Evolutionary conservation across 2,888 invertebrate species (phyloP).

Genomic region (Marasmarcha lunaedactyla): DNA sequence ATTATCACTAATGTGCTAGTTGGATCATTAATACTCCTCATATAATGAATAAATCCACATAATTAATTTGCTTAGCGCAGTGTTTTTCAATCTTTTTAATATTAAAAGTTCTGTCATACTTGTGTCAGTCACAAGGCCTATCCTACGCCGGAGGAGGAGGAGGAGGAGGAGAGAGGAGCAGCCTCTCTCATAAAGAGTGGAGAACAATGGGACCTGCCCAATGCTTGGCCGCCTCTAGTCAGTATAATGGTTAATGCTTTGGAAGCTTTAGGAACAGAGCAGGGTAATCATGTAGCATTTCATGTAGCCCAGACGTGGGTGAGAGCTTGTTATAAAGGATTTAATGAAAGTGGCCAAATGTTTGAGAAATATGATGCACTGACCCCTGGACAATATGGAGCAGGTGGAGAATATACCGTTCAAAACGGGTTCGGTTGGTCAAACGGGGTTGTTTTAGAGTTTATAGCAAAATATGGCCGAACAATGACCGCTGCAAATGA

Average conservation of each 20-base stretch:
- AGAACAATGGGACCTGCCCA: constrained; percentile 86
- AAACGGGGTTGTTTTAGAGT: constrained; percentile 78
- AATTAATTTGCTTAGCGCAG: too few species aligned
- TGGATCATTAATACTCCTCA: too few species aligned
- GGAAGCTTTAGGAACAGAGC: constrained; percentile 63
- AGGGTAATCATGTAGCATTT: constrained; percentile 71
- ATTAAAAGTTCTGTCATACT: constrained; percentile 51
- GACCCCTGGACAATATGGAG: constrained; percentile 74
- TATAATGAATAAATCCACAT: too few species aligned
- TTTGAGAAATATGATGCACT: constrained; percentile 80
- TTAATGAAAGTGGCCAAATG: constrained; percentile 71
- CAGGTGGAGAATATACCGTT: constrained; percentile 83
- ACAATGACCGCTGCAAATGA: constrained; percentile 28
- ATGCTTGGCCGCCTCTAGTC: constrained; percentile 88
- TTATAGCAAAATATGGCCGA: constrained; percentile 71
- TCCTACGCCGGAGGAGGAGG: constrained; percentile 74
- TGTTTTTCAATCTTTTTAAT: too few species aligned
- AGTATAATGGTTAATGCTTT: constrained; percentile 79
- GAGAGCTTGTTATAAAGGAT: constrained; percentile 74
- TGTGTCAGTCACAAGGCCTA: constrained; percentile 54
- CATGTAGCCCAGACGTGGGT: constrained; percentile 78
- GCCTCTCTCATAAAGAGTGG: constrained; percentile 74
- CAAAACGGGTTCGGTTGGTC: constrained; percentile 86
- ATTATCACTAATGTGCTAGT: too few species aligned
- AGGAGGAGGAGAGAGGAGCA: too few species aligned